These are phyloP conservation scores for Tillus elongatus DNA, from an alignment of 2,888 invertebrate genomes.

Conservation along the genomic window DNA sequence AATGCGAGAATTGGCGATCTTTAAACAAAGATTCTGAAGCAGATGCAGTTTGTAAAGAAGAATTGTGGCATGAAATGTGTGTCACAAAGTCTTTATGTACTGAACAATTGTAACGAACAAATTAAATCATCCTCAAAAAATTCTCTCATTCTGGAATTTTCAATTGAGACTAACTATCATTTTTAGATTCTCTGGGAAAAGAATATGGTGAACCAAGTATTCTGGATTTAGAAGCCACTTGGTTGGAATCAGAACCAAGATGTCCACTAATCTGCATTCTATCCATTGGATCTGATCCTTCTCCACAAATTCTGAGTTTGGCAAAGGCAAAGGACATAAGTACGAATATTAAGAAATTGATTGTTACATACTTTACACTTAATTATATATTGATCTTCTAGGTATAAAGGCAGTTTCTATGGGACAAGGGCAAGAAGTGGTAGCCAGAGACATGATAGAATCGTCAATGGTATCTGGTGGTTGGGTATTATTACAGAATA, in stretches of 20 bases:
- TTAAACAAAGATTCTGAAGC: no score
- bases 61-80: no score
- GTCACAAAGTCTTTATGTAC: no score
- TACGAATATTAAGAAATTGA: slow-evolving; percentile 41
- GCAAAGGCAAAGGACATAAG: slow-evolving; percentile 80
- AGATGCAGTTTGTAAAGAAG: no score
- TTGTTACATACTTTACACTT: neutral
- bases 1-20: no score
- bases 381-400: slow-evolving; percentile 34
- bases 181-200: slow-evolving; percentile 67
- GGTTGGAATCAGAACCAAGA: slow-evolving; percentile 80
- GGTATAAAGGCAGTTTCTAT: slow-evolving; percentile 82
- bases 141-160: neutral
- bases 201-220: slow-evolving; percentile 89
- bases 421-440: slow-evolving; percentile 90
- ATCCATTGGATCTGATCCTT: slow-evolving; percentile 93
- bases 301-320: slow-evolving; percentile 79
- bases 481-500: slow-evolving; percentile 93
- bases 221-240: slow-evolving; percentile 81
- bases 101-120: neutral
- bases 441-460: slow-evolving; percentile 41
- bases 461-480: slow-evolving; percentile 53
- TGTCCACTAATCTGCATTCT: slow-evolving; percentile 87
- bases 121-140: neutral
- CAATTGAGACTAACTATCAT: slow-evolving; percentile 7